Evolutionary conservation across 2,888 invertebrate species (phyloP).

Genomic region (Ichneumoninae sp.): DNA sequence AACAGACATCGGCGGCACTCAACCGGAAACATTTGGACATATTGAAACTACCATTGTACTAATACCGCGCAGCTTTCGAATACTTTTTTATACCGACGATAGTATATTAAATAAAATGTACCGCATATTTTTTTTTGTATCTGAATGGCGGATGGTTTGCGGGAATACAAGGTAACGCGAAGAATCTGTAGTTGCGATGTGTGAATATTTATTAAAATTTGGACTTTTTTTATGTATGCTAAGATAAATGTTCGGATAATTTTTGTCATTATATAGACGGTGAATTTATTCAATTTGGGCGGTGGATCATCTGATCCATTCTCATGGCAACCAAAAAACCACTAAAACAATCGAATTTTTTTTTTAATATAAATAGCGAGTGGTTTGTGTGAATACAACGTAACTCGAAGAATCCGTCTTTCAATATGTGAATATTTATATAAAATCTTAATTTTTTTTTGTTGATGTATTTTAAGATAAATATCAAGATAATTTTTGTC

Average conservation of each 20-base stretch:
- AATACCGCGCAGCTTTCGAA: conserved; percentile 37
- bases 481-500: too few relatives aligned
- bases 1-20: conserved; percentile 77
- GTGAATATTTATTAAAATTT: not conserved
- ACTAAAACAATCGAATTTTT: not conserved
- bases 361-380: not conserved
- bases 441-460: too few relatives aligned
- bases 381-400: not conserved
- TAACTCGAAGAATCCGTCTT: not conserved
- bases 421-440: not conserved
- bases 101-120: not conserved
- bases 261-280: too few relatives aligned
- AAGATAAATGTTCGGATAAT: too few relatives aligned
- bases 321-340: too few relatives aligned
- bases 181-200: not conserved
- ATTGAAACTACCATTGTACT: conserved; percentile 74
- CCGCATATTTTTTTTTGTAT: not conserved
- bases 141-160: not conserved
- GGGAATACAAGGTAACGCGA: not conserved
- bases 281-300: not conserved
- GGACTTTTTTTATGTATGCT: too few relatives aligned
- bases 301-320: too few relatives aligned
- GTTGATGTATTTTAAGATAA: too few relatives aligned
- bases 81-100: conserved; percentile 9
- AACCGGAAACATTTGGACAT: conserved; percentile 81